A percentile compares a stretch with the other conserved stretches of the same genome.
phyloP scores from a whole-genome alignment of 2,113 vertebrate genomes.

The Sander vitreus region DNA sequence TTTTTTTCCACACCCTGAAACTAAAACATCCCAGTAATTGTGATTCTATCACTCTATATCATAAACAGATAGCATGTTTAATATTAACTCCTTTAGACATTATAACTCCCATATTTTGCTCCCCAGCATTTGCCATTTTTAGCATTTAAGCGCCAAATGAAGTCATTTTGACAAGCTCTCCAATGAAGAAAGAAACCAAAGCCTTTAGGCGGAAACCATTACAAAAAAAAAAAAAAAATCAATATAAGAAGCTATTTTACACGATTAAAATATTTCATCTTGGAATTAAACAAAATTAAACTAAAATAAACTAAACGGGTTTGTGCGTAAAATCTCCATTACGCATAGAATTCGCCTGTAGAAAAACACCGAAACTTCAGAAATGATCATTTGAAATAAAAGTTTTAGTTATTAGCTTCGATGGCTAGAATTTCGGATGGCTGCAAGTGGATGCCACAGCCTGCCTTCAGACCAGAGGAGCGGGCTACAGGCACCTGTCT shows the following conservation, averaged over 20 bases:
- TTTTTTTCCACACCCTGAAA: background rate
- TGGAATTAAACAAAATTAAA: background rate
- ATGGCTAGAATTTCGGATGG: background rate
- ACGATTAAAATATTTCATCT: background rate
- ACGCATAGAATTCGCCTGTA: background rate
- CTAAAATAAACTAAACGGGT: background rate
- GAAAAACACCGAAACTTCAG: background rate
- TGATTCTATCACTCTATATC: background rate
- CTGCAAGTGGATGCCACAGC: background rate
- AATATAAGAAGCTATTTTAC: background rate
- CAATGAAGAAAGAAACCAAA: background rate
- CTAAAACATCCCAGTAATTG: conserved; percentile 2
- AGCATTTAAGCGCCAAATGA: background rate
- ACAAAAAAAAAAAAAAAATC: background rate
- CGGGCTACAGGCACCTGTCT: conserved; percentile 58
- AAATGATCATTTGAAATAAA: background rate
- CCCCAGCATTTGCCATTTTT: background rate
- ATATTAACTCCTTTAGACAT: background rate
- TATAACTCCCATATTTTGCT: background rate
- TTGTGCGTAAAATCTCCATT: conserved; percentile 50
- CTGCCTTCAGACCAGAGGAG: conserved; percentile 1
- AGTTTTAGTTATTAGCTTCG: background rate
- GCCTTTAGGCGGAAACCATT: background rate
- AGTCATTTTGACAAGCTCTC: background rate
- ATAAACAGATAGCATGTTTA: background rate